Evolutionary conservation across 2,113 vertebrate species (phyloP).

Genomic region (Uria aalge): DNA sequence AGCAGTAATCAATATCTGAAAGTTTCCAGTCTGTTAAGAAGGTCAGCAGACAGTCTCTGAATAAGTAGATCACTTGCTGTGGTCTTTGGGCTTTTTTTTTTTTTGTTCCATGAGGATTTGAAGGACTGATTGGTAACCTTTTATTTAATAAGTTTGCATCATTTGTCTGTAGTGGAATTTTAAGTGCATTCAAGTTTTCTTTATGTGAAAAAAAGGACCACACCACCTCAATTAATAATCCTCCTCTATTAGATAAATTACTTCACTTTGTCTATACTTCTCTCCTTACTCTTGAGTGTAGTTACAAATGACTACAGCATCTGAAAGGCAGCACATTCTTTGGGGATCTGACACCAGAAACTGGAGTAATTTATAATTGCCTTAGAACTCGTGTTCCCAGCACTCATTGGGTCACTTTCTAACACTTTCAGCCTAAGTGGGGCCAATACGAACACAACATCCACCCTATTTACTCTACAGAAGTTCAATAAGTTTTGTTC

Average conservation of each 20-base stretch:
- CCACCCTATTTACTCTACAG: not conserved
- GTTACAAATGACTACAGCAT: slow-evolving; percentile 27
- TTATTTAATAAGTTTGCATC: slow-evolving; percentile 47
- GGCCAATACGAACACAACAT: not conserved
- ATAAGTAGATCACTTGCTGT: slow-evolving; percentile 14
- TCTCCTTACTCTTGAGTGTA: not conserved
- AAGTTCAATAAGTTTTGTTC: not conserved
- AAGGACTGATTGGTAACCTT: slow-evolving; percentile 48
- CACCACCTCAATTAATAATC: slow-evolving; percentile 29
- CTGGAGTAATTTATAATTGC: not conserved
- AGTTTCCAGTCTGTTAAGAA: slow-evolving; percentile 48
- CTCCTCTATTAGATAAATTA: slow-evolving; percentile 25
- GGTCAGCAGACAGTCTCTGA: slow-evolving; percentile 43
- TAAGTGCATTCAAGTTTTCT: slow-evolving; percentile 32
- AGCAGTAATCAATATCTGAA: slow-evolving; percentile 7
- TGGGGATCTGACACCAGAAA: not conserved
- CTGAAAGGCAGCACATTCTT: not conserved
- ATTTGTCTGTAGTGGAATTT: slow-evolving; percentile 33
- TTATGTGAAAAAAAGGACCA: not conserved
- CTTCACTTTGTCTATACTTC: slow-evolving; percentile 27
- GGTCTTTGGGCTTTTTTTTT: not conserved
- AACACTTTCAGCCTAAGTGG: not conserved
- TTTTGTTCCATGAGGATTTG: not conserved
- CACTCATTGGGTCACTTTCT: not conserved
- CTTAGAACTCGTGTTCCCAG: not conserved